phyloP scores from a whole-genome alignment of 1,140 invertebrate species.

The Macrocentrus cingulum region DNA sequence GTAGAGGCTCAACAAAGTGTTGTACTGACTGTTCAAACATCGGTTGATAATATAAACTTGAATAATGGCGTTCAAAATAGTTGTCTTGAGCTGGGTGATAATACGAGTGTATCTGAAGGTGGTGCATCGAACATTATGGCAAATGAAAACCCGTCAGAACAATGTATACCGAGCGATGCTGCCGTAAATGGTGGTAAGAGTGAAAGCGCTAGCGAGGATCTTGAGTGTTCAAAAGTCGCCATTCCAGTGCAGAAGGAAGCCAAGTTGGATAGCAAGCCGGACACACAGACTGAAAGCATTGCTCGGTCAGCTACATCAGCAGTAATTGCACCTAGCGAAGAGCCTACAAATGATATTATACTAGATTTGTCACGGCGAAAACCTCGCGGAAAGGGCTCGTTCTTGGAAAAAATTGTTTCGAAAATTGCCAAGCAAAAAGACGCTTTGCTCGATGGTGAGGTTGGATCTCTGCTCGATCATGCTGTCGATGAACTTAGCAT shows the following conservation, averaged over 20 bases:
- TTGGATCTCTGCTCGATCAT: conserved; percentile 38
- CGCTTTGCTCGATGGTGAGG: conserved; percentile 43
- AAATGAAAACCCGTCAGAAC: conserved; percentile 20
- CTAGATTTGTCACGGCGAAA: conserved; percentile 51
- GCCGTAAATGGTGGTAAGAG: conserved; percentile 9
- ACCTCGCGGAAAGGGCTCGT: conserved; percentile 48
- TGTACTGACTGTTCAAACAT: conserved; percentile 49
- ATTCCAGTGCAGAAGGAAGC: neutral
- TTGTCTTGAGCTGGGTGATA: conserved; percentile 21
- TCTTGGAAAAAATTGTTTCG: conserved; percentile 53
- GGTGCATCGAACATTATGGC: neutral
- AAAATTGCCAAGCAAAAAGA: conserved; percentile 57
- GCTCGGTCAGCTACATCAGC: neutral
- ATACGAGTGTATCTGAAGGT: conserved; percentile 12
- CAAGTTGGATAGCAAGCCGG: neutral
- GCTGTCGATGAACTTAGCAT: conserved; percentile 42
- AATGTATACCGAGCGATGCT: conserved; percentile 14
- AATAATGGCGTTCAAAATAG: conserved; percentile 31
- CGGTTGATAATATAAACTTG: conserved; percentile 32
- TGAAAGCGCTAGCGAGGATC: conserved; percentile 8
- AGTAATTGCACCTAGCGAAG: conserved; percentile 16
- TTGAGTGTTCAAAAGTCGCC: neutral
- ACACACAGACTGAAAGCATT: neutral
- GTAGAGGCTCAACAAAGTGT: conserved; percentile 47
- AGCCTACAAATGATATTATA: conserved; percentile 49